phyloP scores from a whole-genome alignment of 2,888 invertebrate species.

The Halictus quadricinctus region DNA sequence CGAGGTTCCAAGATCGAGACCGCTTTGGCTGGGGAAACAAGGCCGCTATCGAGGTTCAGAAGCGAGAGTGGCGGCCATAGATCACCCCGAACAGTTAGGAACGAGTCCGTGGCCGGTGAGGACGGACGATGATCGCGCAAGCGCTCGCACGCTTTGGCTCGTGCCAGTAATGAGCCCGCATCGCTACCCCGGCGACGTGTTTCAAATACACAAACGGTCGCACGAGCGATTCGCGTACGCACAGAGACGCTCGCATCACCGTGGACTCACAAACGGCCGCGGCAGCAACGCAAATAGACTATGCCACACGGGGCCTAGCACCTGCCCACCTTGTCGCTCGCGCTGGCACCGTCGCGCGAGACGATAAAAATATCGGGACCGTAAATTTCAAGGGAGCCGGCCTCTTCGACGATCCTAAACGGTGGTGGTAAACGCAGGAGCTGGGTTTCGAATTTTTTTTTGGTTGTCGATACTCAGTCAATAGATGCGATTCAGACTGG shows the following conservation, averaged over 20 bases:
- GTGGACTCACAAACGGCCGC: slow-evolving; percentile 47
- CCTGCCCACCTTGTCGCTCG: slow-evolving; percentile 76
- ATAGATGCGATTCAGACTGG: not conserved
- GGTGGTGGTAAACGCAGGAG: not conserved
- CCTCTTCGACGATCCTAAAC: not conserved
- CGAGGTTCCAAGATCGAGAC: not conserved
- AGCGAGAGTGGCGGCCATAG: slow-evolving; percentile 10
- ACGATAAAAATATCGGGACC: slow-evolving; percentile 61
- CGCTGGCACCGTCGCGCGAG: slow-evolving; percentile 28
- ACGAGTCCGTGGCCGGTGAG: slow-evolving; percentile 55
- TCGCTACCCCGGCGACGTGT: slow-evolving; percentile 59
- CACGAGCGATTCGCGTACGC: slow-evolving; percentile 43
- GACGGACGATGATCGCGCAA: slow-evolving; percentile 37
- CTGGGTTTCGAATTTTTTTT: not conserved
- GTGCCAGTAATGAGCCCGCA: slow-evolving; percentile 71
- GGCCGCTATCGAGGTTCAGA: slow-evolving; percentile 37
- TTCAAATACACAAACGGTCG: slow-evolving; percentile 59
- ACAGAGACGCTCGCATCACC: slow-evolving; percentile 33
- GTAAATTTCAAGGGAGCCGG: slow-evolving; percentile 30
- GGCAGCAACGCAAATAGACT: slow-evolving; percentile 73
- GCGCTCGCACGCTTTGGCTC: slow-evolving; percentile 72
- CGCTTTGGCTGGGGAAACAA: not conserved
- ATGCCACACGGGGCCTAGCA: slow-evolving; percentile 77
- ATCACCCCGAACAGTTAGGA: slow-evolving; percentile 41
- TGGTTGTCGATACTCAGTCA: not conserved